These are phyloP conservation scores for Cerceris rybyensis DNA, from an alignment of 2,888 invertebrate genomes.

Conservation along the genomic window DNA sequence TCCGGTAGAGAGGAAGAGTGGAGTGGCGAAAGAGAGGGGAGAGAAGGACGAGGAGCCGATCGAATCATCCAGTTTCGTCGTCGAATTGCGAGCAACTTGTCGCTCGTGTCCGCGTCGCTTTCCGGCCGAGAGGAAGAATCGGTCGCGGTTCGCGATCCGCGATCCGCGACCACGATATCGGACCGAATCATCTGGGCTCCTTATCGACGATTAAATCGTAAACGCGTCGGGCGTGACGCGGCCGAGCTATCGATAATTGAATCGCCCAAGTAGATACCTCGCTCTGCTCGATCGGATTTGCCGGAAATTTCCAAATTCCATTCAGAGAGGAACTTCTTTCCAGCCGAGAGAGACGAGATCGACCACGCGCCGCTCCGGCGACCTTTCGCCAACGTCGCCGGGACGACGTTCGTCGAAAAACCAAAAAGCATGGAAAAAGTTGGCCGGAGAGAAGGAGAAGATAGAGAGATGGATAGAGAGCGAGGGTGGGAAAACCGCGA, in stretches of 20 bases:
- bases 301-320: background rate
- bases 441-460: background rate
- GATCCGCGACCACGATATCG: background rate
- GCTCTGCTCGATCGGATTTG: background rate
- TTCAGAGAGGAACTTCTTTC: background rate
- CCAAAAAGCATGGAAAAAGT: background rate
- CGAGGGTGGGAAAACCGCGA: background rate
- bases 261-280: conserved; percentile 1
- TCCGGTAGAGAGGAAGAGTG: background rate
- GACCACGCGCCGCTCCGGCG: too few species aligned
- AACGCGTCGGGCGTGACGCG: background rate
- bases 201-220: conserved; percentile 4
- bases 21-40: background rate
- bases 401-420: background rate
- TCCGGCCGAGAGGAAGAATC: too few species aligned
- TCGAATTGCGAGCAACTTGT: too few species aligned
- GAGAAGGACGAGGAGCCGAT: background rate
- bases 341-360: too few species aligned
- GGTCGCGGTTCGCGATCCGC: background rate
- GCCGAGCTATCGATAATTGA: conserved; percentile 6
- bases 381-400: background rate
- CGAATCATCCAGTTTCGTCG: too few species aligned
- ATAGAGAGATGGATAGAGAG: background rate
- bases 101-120: too few species aligned
- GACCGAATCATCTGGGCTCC: background rate